phyloP scores from a whole-genome alignment of 2,888 invertebrate genomes.

The Stramonita haemastoma region DNA sequence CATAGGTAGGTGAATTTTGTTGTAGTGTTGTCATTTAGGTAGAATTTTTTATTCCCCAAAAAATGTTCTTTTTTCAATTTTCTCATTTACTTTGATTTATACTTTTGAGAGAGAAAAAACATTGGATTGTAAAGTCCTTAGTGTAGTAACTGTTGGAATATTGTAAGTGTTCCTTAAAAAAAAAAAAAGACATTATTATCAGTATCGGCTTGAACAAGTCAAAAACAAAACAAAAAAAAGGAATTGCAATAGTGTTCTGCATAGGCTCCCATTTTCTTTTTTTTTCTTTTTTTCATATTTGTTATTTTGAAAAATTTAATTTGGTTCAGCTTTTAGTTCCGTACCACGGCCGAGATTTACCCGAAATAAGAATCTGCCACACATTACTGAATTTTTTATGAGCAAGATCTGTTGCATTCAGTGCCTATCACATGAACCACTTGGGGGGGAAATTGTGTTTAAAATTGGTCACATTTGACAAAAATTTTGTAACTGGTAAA shows the following conservation, averaged over 20 bases:
- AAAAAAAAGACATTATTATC: neutral
- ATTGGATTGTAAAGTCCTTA: neutral
- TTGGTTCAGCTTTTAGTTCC: neutral
- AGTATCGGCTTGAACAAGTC: too few relatives aligned
- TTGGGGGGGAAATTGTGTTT: neutral
- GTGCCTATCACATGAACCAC: neutral
- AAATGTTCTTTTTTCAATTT: too few relatives aligned
- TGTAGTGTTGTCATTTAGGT: neutral
- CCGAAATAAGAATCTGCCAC: neutral
- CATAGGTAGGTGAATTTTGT: conserved; percentile 3
- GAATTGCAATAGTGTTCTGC: neutral
- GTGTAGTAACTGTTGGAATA: neutral
- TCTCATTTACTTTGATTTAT: neutral
- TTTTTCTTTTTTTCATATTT: too few relatives aligned
- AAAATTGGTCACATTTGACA: neutral
- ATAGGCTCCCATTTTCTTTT: neutral
- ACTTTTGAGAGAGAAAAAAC: neutral
- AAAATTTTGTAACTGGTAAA: neutral
- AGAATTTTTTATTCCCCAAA: too few relatives aligned
- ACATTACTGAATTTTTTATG: too few relatives aligned
- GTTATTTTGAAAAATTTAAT: neutral
- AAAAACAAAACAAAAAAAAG: neutral
- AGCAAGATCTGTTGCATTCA: neutral
- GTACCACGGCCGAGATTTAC: neutral
- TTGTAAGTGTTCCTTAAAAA: neutral